Evolutionary conservation across 2,797 vertebrate genomes (phyloP).

Genomic region (Columba guinea): DNA sequence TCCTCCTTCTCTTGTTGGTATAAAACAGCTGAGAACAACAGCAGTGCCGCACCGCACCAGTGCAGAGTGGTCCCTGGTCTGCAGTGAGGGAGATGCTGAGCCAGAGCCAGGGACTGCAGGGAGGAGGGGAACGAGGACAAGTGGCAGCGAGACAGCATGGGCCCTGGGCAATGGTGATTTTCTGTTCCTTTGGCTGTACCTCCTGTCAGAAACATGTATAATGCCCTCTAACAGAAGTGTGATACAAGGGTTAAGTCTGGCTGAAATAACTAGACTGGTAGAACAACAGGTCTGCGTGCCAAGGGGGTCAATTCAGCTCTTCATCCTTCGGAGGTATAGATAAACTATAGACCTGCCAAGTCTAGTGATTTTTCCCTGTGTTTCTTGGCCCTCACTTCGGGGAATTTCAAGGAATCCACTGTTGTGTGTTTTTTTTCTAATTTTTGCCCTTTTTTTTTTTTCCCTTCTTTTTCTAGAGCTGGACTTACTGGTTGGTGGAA

Average conservation of each 20-base stretch:
- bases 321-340: slow-evolving; percentile 9
- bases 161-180: fast-evolving
- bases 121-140: neutral
- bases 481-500: neutral
- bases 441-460: neutral
- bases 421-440: neutral
- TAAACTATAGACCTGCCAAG: slow-evolving; percentile 32
- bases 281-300: slow-evolving; percentile 38
- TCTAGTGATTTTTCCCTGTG: slow-evolving; percentile 9
- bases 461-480: neutral
- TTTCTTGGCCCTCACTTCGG: slow-evolving; percentile 35
- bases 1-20: neutral
- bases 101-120: neutral
- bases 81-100: neutral
- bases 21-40: neutral
- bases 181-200: neutral
- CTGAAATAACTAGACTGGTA: slow-evolving; percentile 16
- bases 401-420: slow-evolving; percentile 41
- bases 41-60: fast-evolving
- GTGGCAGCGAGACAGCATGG: fast-evolving
- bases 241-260: slow-evolving; percentile 6
- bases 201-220: neutral
- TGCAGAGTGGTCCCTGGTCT: neutral
- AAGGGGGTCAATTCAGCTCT: slow-evolving; percentile 31
- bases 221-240: neutral